Evolutionary conservation across 2,888 invertebrate genomes (phyloP).

Genomic region (Ametastegia equiseti): DNA sequence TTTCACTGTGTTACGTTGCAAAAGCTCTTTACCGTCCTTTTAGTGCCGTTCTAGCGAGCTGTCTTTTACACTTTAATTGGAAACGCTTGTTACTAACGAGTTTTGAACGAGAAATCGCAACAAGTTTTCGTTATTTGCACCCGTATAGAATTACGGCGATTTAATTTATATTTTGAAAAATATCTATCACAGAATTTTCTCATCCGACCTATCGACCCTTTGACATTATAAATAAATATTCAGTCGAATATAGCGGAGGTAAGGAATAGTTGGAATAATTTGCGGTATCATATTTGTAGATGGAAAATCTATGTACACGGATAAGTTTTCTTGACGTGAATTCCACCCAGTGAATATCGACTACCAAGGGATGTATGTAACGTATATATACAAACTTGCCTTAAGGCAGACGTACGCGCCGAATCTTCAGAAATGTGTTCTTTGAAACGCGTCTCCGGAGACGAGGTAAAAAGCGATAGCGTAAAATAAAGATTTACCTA

Average conservation of each 20-base stretch:
- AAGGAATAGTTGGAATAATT: slow-evolving; percentile 20
- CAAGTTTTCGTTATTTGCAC: neutral
- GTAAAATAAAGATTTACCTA: slow-evolving; percentile 42
- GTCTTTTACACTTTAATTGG: slow-evolving; percentile 25
- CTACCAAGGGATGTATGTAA: slow-evolving; percentile 7
- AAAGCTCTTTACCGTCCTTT: slow-evolving; percentile 18
- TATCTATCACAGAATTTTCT: neutral
- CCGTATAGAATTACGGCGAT: neutral
- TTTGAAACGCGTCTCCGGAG: slow-evolving; percentile 37
- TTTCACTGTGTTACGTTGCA: neutral
- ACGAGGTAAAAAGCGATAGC: slow-evolving; percentile 26
- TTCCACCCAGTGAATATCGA: slow-evolving; percentile 24
- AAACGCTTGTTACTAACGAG: slow-evolving; percentile 20
- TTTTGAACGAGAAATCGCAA: slow-evolving; percentile 26
- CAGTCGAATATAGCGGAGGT: neutral
- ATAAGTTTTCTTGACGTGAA: slow-evolving; percentile 1
- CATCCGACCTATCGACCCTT: neutral
- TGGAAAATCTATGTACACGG: slow-evolving; percentile 2
- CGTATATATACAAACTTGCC: slow-evolving; percentile 19
- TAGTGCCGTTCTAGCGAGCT: slow-evolving; percentile 6
- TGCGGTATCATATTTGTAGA: slow-evolving; percentile 15
- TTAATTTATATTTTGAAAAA: neutral
- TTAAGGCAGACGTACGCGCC: slow-evolving; percentile 3
- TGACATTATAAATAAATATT: neutral
- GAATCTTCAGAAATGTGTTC: slow-evolving; percentile 53